Percentiles rank a stretch among this genome's conserved stretches.
phyloP scores from a whole-genome alignment of 2,797 vertebrate species.

The Mycteria americana region DNA sequence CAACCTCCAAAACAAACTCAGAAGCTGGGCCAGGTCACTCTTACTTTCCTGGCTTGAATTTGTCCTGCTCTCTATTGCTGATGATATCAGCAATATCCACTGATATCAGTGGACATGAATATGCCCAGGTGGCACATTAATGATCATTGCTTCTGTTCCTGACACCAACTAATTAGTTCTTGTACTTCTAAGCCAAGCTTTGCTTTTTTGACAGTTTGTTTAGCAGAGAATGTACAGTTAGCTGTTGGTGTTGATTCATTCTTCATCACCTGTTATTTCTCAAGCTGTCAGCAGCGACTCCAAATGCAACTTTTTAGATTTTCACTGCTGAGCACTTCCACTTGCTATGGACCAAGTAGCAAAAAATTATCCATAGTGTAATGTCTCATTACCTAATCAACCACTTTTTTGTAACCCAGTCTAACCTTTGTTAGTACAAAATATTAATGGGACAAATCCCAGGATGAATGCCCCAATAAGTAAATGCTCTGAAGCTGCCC shows the following conservation, averaged over 20 bases:
- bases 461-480: background rate
- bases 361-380: background rate
- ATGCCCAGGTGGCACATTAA: background rate
- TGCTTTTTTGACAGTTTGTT: background rate
- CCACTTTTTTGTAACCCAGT: background rate
- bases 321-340: background rate
- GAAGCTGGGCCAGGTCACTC: background rate
- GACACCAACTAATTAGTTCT: background rate
- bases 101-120: background rate
- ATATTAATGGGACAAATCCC: background rate
- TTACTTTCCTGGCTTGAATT: background rate
- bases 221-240: background rate
- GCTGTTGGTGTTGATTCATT: background rate
- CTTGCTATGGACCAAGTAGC: background rate
- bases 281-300: background rate
- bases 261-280: conserved; percentile 20
- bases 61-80: background rate
- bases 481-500: background rate
- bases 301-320: background rate
- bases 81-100: background rate
- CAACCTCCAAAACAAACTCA: background rate
- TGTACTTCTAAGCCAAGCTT: background rate
- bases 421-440: background rate
- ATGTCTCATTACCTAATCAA: background rate
- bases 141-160: background rate